Conservation (phyloP, 2,888 invertebrate genomes). For the Phortica magna region DNA sequence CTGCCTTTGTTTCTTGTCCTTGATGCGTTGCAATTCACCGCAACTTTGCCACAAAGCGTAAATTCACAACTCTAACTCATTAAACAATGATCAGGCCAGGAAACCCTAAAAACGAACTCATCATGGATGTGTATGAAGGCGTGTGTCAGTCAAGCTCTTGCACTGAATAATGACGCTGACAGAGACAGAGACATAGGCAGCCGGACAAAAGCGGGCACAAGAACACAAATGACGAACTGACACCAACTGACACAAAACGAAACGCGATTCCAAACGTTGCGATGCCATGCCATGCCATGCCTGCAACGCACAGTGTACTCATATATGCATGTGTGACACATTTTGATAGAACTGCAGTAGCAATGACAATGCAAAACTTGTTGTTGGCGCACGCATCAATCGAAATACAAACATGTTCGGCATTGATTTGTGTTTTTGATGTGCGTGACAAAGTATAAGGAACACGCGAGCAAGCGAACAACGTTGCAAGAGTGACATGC, state of each 20-base stretch:
- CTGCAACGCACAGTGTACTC: not conserved
- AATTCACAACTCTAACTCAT: too few relatives aligned
- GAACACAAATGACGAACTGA: not conserved
- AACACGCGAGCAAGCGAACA: conserved; percentile 12
- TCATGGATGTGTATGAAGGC: not conserved
- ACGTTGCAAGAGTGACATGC: not conserved
- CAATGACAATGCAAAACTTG: not conserved
- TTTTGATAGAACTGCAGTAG: conserved; percentile 16
- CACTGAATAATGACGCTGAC: not conserved
- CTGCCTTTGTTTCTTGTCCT: too few relatives aligned
- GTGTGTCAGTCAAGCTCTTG: not conserved
- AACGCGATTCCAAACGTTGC: not conserved
- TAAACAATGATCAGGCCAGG: too few relatives aligned
- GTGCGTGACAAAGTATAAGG: conserved; percentile 13
- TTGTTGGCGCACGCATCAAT: not conserved
- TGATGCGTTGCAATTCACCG: too few relatives aligned
- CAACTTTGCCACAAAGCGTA: too few relatives aligned
- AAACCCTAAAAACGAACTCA: not conserved
- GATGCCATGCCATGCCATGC: not conserved
- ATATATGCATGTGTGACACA: not conserved
- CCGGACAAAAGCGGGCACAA: not conserved
- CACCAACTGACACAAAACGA: not conserved
- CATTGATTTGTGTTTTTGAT: conserved; percentile 19
- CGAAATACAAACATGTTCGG: conserved; percentile 7
- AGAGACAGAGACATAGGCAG: not conserved